Evolutionary conservation across 1,140 invertebrate genomes (phyloP).

Genomic region (Zaprionus capensis): DNA sequence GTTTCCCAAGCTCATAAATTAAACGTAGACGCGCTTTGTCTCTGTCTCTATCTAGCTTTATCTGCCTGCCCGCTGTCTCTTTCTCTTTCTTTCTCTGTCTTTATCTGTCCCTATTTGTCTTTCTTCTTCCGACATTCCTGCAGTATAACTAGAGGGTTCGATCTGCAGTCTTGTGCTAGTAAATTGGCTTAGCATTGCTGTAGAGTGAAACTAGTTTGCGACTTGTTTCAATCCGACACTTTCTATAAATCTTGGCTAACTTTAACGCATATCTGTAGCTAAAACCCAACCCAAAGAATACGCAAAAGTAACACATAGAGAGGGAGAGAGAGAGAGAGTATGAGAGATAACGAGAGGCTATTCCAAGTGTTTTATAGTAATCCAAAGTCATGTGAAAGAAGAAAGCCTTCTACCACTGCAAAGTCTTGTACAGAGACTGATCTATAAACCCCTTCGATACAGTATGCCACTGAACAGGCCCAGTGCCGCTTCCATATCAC

Average conservation of each 20-base stretch:
- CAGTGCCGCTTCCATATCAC: not conserved
- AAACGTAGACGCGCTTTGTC: not conserved
- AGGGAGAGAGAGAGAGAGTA: too few relatives aligned
- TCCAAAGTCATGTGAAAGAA: not conserved
- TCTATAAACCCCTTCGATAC: too few relatives aligned
- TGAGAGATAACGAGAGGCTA: too few relatives aligned
- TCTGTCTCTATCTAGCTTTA: not conserved
- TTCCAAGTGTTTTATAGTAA: too few relatives aligned
- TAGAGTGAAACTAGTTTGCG: constrained; percentile 16
- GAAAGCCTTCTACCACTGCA: not conserved
- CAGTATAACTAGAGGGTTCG: not conserved
- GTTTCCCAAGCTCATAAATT: constrained; percentile 39
- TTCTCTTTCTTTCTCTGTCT: not conserved
- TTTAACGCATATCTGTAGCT: constrained; percentile 6
- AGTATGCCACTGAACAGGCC: too few relatives aligned
- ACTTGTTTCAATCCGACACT: constrained; percentile 11
- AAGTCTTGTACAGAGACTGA: too few relatives aligned
- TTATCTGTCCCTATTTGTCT: not conserved
- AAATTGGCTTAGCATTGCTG: not conserved
- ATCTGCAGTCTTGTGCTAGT: not conserved
- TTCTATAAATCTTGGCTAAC: constrained; percentile 19
- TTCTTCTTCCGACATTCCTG: not conserved
- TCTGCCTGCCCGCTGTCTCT: not conserved
- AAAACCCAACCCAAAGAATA: not conserved
- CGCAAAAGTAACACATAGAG: not conserved